Base-by-base conservation (phyloP, 2,888 invertebrate genomes). In the Drosophila kuntzei region DNA sequence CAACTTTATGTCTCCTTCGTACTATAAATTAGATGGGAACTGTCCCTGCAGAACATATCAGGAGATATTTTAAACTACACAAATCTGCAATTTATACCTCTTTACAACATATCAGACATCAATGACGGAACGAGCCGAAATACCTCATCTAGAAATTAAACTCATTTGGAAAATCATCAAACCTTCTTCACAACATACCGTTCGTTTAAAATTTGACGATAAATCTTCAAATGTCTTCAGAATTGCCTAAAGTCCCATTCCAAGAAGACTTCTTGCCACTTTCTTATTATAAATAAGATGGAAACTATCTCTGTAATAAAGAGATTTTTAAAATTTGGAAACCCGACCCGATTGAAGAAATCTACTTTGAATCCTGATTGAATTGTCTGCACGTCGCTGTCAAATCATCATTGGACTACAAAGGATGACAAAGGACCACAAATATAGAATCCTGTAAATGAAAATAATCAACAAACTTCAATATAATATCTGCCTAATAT, bases 101-200 rank as follows among this genome's bases (percentile, higher is more conserved):
- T 9, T 22, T 27, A 14, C 14, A 18, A 39, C 39, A 39, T 39
- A 43, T 43, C 22, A 22, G 22, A 43, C n/a, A 12, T 2, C 47
- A 20, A 1, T 18, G n/a, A n/a, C 32, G 20, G 6, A 12, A 47
- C 11, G 18, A 12, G 16, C n/a, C n/a, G 1, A 14, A 46, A 29
- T 8, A 44, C 29, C 11, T 14, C n/a, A n/a, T 1, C n/a, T 1
- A 34, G 2, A 36, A 16, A 7, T 3, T 25, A 22, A 14, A 16
- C 14, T 1, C 2, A 20, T 14, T 29, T 36, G 25, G 27, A 44
- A 25, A 14, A 29, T 18, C n/a, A 16, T n/a, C 18, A 50, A 11
- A 2, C 37, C 49, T 37, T 43, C 49, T 22, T 7, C 11, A 60
- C 14, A 54, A 18, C 29, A 65, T 59, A 72, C 44, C 44, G 11